A percentile compares a stretch with the other conserved stretches of the same genome.
Conservation (phyloP, 2,888 invertebrate genomes). For the Drosophila cognata region DNA sequence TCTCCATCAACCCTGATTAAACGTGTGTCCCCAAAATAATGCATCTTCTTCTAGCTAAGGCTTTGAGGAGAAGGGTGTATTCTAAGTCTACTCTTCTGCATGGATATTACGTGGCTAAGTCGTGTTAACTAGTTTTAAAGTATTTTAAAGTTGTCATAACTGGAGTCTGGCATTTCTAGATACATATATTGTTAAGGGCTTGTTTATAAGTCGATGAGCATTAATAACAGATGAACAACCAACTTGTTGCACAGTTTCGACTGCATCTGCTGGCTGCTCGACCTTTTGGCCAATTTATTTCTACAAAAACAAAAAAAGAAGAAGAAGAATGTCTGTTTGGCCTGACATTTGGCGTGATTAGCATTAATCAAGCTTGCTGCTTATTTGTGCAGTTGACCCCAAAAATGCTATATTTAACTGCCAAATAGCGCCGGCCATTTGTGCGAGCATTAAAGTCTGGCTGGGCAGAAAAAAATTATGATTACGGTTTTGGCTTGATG, state of each 20-base stretch:
- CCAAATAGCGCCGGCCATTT: conserved; percentile 56
- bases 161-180: neutral
- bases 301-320: conserved; percentile 10
- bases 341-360: conserved; percentile 73
- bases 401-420: conserved; percentile 56
- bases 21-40: neutral
- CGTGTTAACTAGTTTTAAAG: neutral
- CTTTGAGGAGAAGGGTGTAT: neutral
- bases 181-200: neutral
- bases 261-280: conserved; percentile 42
- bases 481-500: conserved; percentile 43
- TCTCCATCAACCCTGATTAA: neutral
- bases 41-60: neutral
- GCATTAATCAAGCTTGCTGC: conserved; percentile 72
- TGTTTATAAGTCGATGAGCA: conserved; percentile 9
- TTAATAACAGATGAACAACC: conserved; percentile 7
- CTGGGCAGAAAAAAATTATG: conserved; percentile 37
- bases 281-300: conserved; percentile 61
- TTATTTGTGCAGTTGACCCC: conserved; percentile 36
- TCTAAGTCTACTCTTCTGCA: neutral
- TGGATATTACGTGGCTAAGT: neutral
- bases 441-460: conserved; percentile 18
- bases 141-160: neutral
- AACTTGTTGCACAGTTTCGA: neutral
- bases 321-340: conserved; percentile 20